A percentile compares a stretch with the other conserved stretches of the same genome.
These are phyloP conservation scores for Hydrozoanthus gracilis DNA, from an alignment of 92 coral and sea anemone genomes.

Conservation along the genomic window DNA sequence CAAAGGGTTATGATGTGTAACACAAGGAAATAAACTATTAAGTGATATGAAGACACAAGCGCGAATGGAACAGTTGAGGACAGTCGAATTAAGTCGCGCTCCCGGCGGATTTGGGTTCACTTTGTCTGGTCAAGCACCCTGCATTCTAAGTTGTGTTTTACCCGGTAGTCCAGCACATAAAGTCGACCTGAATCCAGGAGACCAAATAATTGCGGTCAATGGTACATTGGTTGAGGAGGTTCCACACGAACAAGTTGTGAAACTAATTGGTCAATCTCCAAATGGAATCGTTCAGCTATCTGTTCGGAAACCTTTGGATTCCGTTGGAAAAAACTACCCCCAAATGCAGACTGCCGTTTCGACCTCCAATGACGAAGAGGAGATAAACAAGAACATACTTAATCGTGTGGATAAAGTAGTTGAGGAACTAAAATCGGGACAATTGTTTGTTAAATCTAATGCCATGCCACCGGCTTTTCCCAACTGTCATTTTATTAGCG, in stretches of 20 bases:
- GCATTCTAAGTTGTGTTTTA: conserved; percentile 92
- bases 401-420: conserved; percentile 93
- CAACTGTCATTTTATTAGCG: conserved; percentile 69
- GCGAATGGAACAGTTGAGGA: conserved; percentile 20
- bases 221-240: conserved; percentile 81
- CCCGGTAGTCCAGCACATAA: conserved; percentile 94
- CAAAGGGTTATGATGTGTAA: background rate
- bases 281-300: conserved; percentile 83
- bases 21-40: background rate
- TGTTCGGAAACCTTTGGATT: conserved; percentile 64
- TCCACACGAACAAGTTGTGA: conserved; percentile 92
- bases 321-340: conserved; percentile 34
- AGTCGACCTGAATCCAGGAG: conserved; percentile 91
- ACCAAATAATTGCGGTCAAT: conserved; percentile 87
- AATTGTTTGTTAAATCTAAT: conserved; percentile 65
- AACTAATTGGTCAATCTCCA: conserved; percentile 80
- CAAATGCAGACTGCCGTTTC: conserved; percentile 45
- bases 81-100: conserved; percentile 76
- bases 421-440: conserved; percentile 88
- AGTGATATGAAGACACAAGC: conserved; percentile 32
- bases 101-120: conserved; percentile 96
- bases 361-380: conserved; percentile 62
- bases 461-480: conserved; percentile 52
- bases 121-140: conserved; percentile 92
- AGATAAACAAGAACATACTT: conserved; percentile 67